These are phyloP conservation scores for Neodontobutis hainanensis DNA, from an alignment of 2,113 vertebrate species.

Conservation along the genomic window DNA sequence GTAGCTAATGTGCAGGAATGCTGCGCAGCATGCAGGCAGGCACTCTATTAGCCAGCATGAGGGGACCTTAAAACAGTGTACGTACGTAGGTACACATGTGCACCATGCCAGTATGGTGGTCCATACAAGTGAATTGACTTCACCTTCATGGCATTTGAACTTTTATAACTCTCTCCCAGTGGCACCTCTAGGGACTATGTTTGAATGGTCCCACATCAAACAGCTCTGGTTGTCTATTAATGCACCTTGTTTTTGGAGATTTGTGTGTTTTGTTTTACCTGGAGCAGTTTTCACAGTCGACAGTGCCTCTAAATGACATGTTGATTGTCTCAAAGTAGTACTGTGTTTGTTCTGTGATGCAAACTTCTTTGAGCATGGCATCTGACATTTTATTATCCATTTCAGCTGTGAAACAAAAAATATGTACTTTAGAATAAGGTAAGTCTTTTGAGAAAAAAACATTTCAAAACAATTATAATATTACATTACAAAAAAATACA, in stretches of 20 bases:
- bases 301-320: conserved; percentile 82
- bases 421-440: neutral
- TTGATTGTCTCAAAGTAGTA: conserved; percentile 88
- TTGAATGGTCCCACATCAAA: conserved; percentile 7
- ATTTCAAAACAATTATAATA: too few relatives aligned
- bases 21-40: conserved; percentile 49
- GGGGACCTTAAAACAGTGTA: conserved; percentile 65
- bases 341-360: conserved; percentile 94
- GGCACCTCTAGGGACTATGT: conserved; percentile 35
- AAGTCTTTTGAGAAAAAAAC: too few relatives aligned
- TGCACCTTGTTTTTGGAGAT: neutral
- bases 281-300: conserved; percentile 92
- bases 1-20: conserved; percentile 67
- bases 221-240: neutral
- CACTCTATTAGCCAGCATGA: conserved; percentile 72
- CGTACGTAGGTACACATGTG: conserved; percentile 18
- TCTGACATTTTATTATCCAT: conserved; percentile 83
- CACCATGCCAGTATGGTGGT: conserved; percentile 50
- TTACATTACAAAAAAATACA: too few relatives aligned
- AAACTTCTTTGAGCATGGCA: conserved; percentile 85
- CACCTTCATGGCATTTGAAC: conserved; percentile 61
- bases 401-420: conserved; percentile 77
- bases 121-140: conserved; percentile 52
- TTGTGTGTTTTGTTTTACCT: conserved; percentile 79
- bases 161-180: conserved; percentile 43